Evolutionary conservation across 64 coral and sea anemone species (phyloP), one percentile per base, ranked within the genome.

Genomic region (Actinia tenebrosa): DNA sequence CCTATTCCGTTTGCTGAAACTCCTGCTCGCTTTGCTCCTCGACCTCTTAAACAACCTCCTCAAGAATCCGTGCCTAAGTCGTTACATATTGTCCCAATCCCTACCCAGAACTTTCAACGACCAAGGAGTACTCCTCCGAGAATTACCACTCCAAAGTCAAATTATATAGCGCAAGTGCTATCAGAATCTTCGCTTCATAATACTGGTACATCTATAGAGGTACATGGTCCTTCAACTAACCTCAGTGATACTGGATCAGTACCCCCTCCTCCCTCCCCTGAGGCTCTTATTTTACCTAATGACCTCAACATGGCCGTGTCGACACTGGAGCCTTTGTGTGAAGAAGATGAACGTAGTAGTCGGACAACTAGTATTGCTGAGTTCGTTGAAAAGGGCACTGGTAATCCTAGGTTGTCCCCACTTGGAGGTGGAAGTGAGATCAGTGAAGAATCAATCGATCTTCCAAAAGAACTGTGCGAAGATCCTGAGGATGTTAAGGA

Each of bases 341-440:
- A 97, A 53, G 94, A 87, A 56, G 94, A 97, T 54, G 94, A 97
- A 86, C 91, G 77, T 17, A 97, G 94, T 44, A 93, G 94, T n/a
- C 26, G 84, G 22, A 50, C 5, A 18, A 44, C 77, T 3, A 89
- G 94, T 80, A 25, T 92, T 6, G 64, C 37, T 16, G 94, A 93
- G 52, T 85, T 81, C 7, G 50, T n/a, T 22, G 79, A 81, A 6
- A 81, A 50, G 16, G 45, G 22, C 18, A 0, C 46, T 20, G 44
- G 4, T 17, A 50, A 50, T 45, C 50, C 79, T 9, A 81, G 79
- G 50, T 81, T 81, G 53, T 81, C 79, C 16, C 79, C 79, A 22
- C 50, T 81, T 22, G 79, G 79, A 45, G 79, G 79, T 3, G 79
- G 79, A 45, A 81, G 79, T 45, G 79, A 81, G 46, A 81, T 81